Percentiles rank a stretch among this genome's conserved stretches.
These are phyloP conservation scores for Lasaia peninsularis DNA, from an alignment of 1,140 invertebrate genomes.

Conservation along the genomic window DNA sequence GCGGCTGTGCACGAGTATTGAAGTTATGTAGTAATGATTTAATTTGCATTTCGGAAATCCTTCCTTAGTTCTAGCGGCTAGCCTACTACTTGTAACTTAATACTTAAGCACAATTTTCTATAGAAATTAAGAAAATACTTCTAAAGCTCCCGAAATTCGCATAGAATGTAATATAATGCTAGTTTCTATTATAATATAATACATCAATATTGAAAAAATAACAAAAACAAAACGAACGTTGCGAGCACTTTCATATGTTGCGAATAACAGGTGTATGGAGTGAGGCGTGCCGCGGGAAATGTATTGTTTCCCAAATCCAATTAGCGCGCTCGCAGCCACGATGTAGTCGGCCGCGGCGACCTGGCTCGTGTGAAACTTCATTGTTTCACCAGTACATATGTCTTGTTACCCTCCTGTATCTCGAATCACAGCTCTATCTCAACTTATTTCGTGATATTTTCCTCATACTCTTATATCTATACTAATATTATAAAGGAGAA, in stretches of 20 bases:
- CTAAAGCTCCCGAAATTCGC: too few relatives aligned
- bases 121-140: too few relatives aligned
- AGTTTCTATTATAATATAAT: too few relatives aligned
- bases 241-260: constrained; percentile 6
- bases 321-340: constrained; percentile 60
- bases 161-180: too few relatives aligned
- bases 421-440: background rate
- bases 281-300: constrained; percentile 40
- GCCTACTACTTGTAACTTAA: too few relatives aligned
- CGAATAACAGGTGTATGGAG: constrained; percentile 32
- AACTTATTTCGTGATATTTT: background rate
- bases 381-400: constrained; percentile 60
- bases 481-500: too few relatives aligned
- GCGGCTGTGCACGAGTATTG: too few relatives aligned
- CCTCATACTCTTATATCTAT: background rate
- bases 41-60: too few relatives aligned
- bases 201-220: constrained; percentile 5
- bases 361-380: constrained; percentile 63
- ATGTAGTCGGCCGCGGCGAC: constrained; percentile 63
- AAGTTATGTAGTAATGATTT: too few relatives aligned
- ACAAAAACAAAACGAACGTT: constrained; percentile 6
- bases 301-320: constrained; percentile 72
- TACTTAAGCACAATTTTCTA: too few relatives aligned
- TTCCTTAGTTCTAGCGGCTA: too few relatives aligned
- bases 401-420: constrained; percentile 30